Evolutionary conservation across 2,113 vertebrate species (phyloP).

Genomic region (Paramisgurnus dabryanus): DNA sequence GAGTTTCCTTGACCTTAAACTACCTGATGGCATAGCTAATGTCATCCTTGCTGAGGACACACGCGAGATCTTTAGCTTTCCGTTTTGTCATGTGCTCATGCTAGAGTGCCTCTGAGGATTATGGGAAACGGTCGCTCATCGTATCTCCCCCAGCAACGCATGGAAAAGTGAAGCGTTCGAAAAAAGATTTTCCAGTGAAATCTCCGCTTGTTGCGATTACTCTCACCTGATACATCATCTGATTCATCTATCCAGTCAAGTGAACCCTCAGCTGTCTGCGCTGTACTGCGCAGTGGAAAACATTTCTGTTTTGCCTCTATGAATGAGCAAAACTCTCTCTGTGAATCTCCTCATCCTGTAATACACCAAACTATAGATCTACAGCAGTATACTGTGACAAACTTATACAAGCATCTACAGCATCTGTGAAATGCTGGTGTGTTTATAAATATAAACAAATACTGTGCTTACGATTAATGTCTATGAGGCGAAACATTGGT

Average conservation of each 20-base stretch:
- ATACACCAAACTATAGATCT: neutral
- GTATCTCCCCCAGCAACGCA: slow-evolving; percentile 33
- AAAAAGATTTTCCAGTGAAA: slow-evolving; percentile 16
- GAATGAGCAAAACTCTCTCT: slow-evolving; percentile 26
- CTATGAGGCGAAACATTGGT: neutral
- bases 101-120: slow-evolving; percentile 30
- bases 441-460: neutral
- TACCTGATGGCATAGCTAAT: slow-evolving; percentile 51
- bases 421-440: neutral
- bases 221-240: neutral
- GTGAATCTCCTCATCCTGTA: neutral
- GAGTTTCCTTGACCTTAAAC: slow-evolving; percentile 39
- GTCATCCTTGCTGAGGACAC: slow-evolving; percentile 38
- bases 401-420: neutral
- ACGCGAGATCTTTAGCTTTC: slow-evolving; percentile 39
- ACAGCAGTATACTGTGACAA: neutral
- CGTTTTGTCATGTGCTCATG: slow-evolving; percentile 16
- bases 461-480: neutral
- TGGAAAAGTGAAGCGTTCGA: slow-evolving; percentile 10
- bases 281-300: neutral
- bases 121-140: slow-evolving; percentile 26
- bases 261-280: slow-evolving; percentile 39
- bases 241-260: slow-evolving; percentile 9
- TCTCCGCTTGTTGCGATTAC: neutral
- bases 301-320: slow-evolving; percentile 17